phyloP scores from a whole-genome alignment of 2,797 vertebrate species.

The Nyctibius grandis region DNA sequence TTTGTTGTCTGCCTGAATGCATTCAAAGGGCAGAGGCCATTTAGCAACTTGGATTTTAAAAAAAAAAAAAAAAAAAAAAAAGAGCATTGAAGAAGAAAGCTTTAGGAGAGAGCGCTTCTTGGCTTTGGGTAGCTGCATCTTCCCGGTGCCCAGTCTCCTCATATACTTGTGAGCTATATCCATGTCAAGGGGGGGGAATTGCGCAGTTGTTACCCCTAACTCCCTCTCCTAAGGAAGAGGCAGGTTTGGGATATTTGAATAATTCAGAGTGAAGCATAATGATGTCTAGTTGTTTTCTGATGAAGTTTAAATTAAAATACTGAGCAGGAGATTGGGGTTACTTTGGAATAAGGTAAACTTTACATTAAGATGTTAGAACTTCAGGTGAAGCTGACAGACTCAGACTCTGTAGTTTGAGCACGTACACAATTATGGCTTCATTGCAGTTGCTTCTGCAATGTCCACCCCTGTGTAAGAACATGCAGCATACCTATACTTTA shows the following conservation, averaged over 20 bases:
- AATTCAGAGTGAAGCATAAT: background rate
- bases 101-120: background rate
- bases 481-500: background rate
- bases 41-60: background rate
- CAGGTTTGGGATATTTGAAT: background rate
- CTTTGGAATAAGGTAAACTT: background rate
- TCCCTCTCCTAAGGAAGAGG: background rate
- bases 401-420: background rate
- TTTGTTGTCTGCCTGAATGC: background rate
- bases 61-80: background rate
- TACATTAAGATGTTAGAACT: background rate
- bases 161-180: background rate
- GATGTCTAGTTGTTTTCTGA: background rate
- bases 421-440: background rate
- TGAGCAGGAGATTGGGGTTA: background rate
- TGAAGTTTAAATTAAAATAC: background rate
- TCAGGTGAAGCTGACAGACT: background rate
- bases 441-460: background rate
- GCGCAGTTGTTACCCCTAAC: background rate
- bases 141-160: background rate
- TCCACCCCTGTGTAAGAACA: background rate
- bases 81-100: background rate
- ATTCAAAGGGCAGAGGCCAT: background rate
- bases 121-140: background rate
- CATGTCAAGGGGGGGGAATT: background rate